Percentiles rank a stretch among this genome's conserved stretches.
Conservation (phyloP, 2,797 vertebrate genomes). For the Coccyzus lansbergi region DNA sequence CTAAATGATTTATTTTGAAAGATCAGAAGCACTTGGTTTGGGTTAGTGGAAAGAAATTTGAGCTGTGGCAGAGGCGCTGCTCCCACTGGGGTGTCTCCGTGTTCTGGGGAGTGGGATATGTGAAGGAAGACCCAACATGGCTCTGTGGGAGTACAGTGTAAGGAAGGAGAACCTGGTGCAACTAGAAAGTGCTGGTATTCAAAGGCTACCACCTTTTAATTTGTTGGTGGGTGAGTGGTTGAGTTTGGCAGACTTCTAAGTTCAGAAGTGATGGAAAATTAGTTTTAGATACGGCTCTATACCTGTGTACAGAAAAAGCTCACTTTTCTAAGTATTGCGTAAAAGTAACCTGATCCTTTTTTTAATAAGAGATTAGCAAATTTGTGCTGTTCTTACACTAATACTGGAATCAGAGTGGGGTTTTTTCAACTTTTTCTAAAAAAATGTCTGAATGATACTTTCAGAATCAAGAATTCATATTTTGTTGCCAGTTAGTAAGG, state of each 20-base stretch:
- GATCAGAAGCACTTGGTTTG: conserved; percentile 8
- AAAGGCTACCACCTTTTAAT: neutral
- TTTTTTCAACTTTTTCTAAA: neutral
- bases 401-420: neutral
- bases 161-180: conserved; percentile 35
- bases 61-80: neutral
- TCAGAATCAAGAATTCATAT: neutral
- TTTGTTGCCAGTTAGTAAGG: neutral
- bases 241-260: neutral
- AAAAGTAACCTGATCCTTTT: neutral
- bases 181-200: rapidly evolving
- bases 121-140: rapidly evolving
- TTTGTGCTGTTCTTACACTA: neutral
- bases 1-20: conserved; percentile 21
- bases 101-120: neutral
- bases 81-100: neutral
- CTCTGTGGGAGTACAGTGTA: conserved; percentile 19
- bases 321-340: rapidly evolving
- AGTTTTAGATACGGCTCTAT: neutral
- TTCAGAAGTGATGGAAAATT: neutral
- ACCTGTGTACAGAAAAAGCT: neutral
- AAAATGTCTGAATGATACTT: neutral
- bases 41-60: conserved; percentile 34
- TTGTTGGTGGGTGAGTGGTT: neutral
- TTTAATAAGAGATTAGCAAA: neutral